Percentiles rank a stretch among this genome's conserved stretches.
Conservation (phyloP, 2,113 vertebrate genomes). For the Rhagologus leucostigma region DNA sequence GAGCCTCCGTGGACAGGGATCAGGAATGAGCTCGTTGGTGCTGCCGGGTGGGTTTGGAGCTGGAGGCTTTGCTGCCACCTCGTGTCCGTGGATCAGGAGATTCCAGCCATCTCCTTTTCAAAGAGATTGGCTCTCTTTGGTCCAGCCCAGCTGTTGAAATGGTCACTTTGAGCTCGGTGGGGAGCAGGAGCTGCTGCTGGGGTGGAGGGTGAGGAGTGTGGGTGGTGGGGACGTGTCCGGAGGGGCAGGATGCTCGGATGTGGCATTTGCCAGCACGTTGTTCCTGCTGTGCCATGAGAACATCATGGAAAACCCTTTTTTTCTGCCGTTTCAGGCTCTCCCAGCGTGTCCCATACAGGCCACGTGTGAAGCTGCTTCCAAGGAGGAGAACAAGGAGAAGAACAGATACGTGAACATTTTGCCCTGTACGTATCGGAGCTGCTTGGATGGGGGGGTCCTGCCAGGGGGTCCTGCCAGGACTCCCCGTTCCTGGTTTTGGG, state of each 20-base stretch:
- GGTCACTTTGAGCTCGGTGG: neutral
- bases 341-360: slow-evolving; percentile 96
- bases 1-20: neutral
- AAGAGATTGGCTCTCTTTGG: neutral
- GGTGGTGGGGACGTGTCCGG: accelerated
- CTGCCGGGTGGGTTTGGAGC: neutral
- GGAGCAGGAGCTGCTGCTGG: neutral
- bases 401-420: slow-evolving; percentile 98
- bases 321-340: slow-evolving; percentile 77
- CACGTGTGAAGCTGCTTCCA: slow-evolving; percentile 94
- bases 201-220: neutral
- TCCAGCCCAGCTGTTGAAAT: neutral
- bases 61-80: slow-evolving; percentile 66
- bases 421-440: slow-evolving; percentile 80
- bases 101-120: neutral
- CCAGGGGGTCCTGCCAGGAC: neutral
- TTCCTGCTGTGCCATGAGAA: neutral
- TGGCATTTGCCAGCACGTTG: accelerated
- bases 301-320: neutral
- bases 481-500: neutral
- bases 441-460: accelerated
- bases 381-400: slow-evolving; percentile 99
- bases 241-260: neutral
- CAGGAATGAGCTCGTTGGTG: neutral
- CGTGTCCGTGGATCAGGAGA: neutral